phyloP scores from a whole-genome alignment of 2,113 vertebrate species.

The Gymnarchus niloticus region DNA sequence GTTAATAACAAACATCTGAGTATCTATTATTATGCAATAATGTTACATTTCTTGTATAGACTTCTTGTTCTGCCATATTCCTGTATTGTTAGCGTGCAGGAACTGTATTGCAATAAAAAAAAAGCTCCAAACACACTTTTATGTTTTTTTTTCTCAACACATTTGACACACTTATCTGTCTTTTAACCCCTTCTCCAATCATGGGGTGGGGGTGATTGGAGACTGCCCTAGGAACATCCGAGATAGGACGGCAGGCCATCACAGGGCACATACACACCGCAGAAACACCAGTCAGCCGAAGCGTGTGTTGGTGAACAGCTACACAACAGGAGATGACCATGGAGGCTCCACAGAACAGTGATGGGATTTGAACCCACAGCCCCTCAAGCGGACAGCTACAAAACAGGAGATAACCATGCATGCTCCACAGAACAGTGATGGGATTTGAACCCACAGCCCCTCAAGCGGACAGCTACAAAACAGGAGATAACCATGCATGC shows the following conservation, averaged over 20 bases:
- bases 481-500: not conserved
- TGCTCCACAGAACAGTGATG: not conserved
- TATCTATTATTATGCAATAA: not conserved
- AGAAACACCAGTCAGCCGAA: not conserved
- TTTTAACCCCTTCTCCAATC: not conserved
- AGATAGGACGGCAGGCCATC: not conserved
- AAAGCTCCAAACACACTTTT: not conserved
- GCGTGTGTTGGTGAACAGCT: too few species aligned
- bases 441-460: not conserved
- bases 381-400: not conserved
- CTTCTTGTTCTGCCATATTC: not conserved
- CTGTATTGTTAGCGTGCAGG: not conserved
- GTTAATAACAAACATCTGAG: not conserved
- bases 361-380: not conserved
- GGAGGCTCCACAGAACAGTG: not conserved
- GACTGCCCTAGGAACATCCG: not conserved
- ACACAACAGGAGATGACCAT: not conserved
- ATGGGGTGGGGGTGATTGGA: not conserved
- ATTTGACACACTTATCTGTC: not conserved
- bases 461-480: not conserved
- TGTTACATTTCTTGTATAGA: not conserved
- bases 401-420: not conserved
- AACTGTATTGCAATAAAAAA: not conserved
- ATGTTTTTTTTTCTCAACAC: not conserved
- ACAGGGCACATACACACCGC: not conserved